Percentiles rank a stretch among this genome's conserved stretches.
phyloP scores from a whole-genome alignment of 2,888 invertebrate species.

The Tromatobia lineatoria region DNA sequence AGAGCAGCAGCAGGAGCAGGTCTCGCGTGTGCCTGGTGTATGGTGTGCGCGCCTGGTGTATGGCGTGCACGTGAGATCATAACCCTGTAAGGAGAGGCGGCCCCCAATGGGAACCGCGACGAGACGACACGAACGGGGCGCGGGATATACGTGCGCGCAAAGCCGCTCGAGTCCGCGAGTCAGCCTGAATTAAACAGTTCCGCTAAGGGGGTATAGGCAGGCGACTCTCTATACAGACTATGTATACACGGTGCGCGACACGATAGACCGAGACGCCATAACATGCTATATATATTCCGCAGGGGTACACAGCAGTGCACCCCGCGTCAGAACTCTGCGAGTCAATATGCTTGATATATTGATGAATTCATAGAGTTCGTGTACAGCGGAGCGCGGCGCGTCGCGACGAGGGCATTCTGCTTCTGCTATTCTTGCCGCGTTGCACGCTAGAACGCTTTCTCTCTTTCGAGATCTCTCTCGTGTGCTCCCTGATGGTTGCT shows the following conservation, averaged over 20 bases:
- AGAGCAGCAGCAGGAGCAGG: slow-evolving; percentile 42
- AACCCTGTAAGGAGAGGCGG: slow-evolving; percentile 72
- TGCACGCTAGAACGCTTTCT: slow-evolving; percentile 39
- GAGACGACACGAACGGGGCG: slow-evolving; percentile 48
- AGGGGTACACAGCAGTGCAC: slow-evolving; percentile 34
- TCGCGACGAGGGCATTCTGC: slow-evolving; percentile 64
- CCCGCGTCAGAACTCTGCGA: slow-evolving; percentile 55
- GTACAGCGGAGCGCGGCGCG: slow-evolving; percentile 67
- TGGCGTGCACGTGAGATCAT: slow-evolving; percentile 72
- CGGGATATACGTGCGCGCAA: slow-evolving; percentile 30
- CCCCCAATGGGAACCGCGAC: slow-evolving; percentile 67
- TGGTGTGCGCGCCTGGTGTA: slow-evolving; percentile 62
- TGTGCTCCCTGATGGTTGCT: slow-evolving; percentile 26
- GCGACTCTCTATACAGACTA: slow-evolving; percentile 43
- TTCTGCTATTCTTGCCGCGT: slow-evolving; percentile 41
- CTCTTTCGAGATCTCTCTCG: slow-evolving; percentile 38
- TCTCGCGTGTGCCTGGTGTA: slow-evolving; percentile 63
- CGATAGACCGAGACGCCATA: slow-evolving; percentile 57
- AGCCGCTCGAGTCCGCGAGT: slow-evolving; percentile 40
- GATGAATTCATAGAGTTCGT: slow-evolving; percentile 76
- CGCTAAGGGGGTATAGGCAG: slow-evolving; percentile 65
- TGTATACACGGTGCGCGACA: slow-evolving; percentile 54
- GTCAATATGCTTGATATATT: slow-evolving; percentile 75
- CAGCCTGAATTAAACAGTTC: slow-evolving; percentile 75
- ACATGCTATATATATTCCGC: slow-evolving; percentile 33